Percentiles rank a stretch among this genome's conserved stretches.
phyloP scores from a whole-genome alignment of 2,113 vertebrate species.

The Dasyprocta punctata region DNA sequence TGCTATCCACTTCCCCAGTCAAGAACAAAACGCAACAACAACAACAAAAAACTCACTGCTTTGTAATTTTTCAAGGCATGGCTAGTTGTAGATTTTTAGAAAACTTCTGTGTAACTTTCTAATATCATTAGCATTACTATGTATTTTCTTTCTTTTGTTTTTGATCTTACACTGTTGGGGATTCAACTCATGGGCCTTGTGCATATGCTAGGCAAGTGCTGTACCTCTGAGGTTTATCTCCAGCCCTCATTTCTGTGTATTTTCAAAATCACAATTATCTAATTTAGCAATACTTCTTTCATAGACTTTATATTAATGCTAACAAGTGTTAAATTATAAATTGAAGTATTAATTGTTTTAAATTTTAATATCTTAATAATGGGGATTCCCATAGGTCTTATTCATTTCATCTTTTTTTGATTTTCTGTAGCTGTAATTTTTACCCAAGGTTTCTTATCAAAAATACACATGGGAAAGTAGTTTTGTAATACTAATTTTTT shows the following conservation, averaged over 20 bases:
- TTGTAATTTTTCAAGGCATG: background rate
- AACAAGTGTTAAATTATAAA: constrained; percentile 46
- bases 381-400: background rate
- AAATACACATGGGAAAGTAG: background rate
- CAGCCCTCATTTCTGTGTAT: background rate
- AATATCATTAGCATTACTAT: background rate
- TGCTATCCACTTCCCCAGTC: background rate
- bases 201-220: background rate
- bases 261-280: constrained; percentile 4
- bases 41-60: background rate
- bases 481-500: constrained; percentile 47
- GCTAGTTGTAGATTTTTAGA: background rate
- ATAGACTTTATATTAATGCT: background rate
- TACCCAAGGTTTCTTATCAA: background rate
- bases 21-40: background rate
- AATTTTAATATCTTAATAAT: constrained; percentile 19
- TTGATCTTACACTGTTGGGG: background rate
- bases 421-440: constrained; percentile 33
- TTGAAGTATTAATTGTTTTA: background rate
- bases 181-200: background rate
- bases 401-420: background rate
- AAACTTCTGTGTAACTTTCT: background rate
- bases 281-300: constrained; percentile 28
- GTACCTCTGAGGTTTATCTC: background rate
- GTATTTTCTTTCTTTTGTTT: background rate